Evolutionary conservation across 2,888 invertebrate species (phyloP), one percentile per base, ranked within the genome.

Genomic region (Thera britannica): DNA sequence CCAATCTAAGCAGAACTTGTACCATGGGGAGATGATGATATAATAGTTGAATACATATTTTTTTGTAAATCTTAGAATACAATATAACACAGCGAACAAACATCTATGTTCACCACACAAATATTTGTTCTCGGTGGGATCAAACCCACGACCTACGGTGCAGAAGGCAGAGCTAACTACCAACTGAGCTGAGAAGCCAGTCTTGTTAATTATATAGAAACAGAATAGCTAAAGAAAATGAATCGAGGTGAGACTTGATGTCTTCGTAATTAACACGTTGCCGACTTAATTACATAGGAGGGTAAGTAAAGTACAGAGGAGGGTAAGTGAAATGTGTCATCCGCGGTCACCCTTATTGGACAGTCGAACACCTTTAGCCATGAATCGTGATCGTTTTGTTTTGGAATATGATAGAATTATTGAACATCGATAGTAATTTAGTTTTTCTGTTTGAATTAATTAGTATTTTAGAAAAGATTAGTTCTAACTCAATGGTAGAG

Each of bases 261-360:
- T 81, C 80, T 58, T 56, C 65, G 67, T 73, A 72, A 75, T 75
- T 75, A 75, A 72, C 70, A 72, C 72, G 58, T 61, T 69, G 60
- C 62, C 61, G 63, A 73, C 67, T 74, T 76, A 76, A 74, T 74
- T 74, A 73, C 68, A 67, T 68, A 66, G 64, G 70, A 67, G 87
- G 84, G 79, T 86, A 84, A 89, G 86, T 89, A 87, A 89, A 87
- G 90, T 87, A 23, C 23, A 23, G 23, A 23, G 64, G 70, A 67
- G 87, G 84, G 79, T 86, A 84, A 89, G 86, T 89, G 87, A 89
- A 87, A 90, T 87, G 88, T 90, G 90, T 90, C 90, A 86, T 87
- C 83, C 76, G 74, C 75, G 62, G 67, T 65, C 64, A 58, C 49
- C 68, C 69, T 73, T 73, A 75, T 75, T 73, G 41, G 57, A 57